Base-by-base conservation (phyloP, 2,888 invertebrate genomes). In the Smittia sp. region DNA sequence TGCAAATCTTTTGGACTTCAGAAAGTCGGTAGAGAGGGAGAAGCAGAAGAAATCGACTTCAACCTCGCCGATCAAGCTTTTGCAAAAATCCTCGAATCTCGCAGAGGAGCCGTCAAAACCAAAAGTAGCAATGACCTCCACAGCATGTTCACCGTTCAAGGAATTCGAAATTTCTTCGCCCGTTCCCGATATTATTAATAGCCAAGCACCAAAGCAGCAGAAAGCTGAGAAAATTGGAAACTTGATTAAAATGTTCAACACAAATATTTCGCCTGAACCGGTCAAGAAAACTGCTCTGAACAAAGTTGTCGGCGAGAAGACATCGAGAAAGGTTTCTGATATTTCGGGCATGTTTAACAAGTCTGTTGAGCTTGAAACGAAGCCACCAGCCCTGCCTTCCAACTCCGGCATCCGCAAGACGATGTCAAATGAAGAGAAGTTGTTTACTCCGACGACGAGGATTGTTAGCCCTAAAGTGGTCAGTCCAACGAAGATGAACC, bases 231-330 rank as follows among this genome's bases (percentile, higher is more conserved):
- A 73, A 65, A 73, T 73, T 46, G 73, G n/a, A 4, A 73, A 73
- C 65, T 25, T 73, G 24, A 73, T 73, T 46, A 63, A 73, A 73
- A 73, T 73, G 73, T 73, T 73, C 32, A 73, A 73, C 46, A 73
- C 39, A 11, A 41, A 38, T 24, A 52, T 38, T 7, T 72, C 72
- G n/a, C 72, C 72, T 24, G 72, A 72, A 13, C 39, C 62, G 38
- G 62, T 62, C 38, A 58, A 62, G 24, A 72, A 72, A 13, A 20
- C 25, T n/a, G 2, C 15, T 6, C 11, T 46, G 3, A 3, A 15
- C 6, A 68, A 67, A 15, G 15, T n/a, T 3, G 39, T 32, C 22
- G 13, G 27, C 13, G 72, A 72, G 32, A 72, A 72, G 62, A 32
- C 72, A 32, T 39, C 72, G 22, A 72, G 72, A 72, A 72, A 72